Evolutionary conservation across 1,140 invertebrate genomes (phyloP).

Genomic region (Epicauta chinensis): DNA sequence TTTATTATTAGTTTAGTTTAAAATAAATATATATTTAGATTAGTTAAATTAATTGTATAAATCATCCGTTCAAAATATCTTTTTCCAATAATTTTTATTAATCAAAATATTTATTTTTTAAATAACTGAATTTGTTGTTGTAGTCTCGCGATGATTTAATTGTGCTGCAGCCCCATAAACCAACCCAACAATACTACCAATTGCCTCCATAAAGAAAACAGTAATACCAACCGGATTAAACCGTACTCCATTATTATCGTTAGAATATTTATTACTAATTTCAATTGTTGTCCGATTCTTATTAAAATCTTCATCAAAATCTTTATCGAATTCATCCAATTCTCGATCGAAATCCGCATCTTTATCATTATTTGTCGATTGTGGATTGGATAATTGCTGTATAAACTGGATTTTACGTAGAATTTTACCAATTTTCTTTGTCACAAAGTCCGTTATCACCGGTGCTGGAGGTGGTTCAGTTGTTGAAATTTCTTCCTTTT

Average conservation of each 20-base stretch:
- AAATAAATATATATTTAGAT: no score
- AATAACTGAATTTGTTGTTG: background rate
- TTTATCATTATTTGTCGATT: background rate
- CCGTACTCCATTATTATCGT: background rate
- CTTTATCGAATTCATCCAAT: background rate
- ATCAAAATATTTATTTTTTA: background rate
- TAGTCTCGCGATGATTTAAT: conserved; percentile 4
- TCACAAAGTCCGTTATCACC: background rate
- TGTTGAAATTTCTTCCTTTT: background rate
- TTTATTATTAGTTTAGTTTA: no score
- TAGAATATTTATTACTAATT: no score
- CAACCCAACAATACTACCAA: conserved; percentile 11
- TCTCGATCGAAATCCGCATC: background rate
- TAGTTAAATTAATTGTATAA: no score
- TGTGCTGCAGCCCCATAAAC: conserved; percentile 12
- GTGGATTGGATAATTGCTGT: background rate
- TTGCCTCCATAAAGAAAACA: conserved; percentile 11
- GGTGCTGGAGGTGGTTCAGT: background rate
- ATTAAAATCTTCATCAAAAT: background rate
- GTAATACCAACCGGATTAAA: conserved; percentile 5
- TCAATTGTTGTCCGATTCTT: background rate
- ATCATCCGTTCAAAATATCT: no score
- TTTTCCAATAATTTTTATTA: no score
- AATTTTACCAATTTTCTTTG: background rate
- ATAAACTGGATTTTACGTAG: background rate